These are phyloP conservation scores for Muntiacus muntjak DNA, from an alignment of 2,113 vertebrate species.

Conservation along the genomic window DNA sequence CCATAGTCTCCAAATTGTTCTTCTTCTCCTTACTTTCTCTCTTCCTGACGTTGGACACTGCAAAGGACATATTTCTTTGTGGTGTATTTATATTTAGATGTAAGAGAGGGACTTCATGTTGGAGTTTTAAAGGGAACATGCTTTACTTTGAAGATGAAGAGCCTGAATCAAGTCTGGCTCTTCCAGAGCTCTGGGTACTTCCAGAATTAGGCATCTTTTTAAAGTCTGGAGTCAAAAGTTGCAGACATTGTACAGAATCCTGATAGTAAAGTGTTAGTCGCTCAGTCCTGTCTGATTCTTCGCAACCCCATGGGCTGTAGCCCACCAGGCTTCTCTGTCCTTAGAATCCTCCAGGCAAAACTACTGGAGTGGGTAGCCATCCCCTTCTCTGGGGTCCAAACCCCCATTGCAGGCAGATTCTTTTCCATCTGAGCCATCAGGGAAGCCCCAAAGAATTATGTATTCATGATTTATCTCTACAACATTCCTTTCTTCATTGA, in stretches of 20 bases:
- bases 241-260: not conserved
- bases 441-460: not conserved
- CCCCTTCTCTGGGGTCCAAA: not conserved
- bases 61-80: not conserved
- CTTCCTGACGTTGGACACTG: not conserved
- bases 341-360: not conserved
- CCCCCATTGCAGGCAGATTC: not conserved
- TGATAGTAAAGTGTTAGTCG: not conserved
- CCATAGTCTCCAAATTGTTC: not conserved
- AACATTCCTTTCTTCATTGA: not conserved
- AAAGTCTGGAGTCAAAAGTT: not conserved
- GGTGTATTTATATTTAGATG: conserved; percentile 38
- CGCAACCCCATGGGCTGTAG: not conserved
- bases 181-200: not conserved
- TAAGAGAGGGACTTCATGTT: not conserved
- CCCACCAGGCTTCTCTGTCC: not conserved
- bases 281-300: not conserved
- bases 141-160: not conserved
- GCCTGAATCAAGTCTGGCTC: not conserved
- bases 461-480: not conserved
- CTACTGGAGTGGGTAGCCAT: not conserved
- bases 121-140: not conserved
- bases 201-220: not conserved
- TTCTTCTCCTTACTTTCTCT: not conserved
- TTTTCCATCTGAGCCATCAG: not conserved